Conservation (phyloP, 2,797 vertebrate genomes). For the Myotis findleyi region DNA sequence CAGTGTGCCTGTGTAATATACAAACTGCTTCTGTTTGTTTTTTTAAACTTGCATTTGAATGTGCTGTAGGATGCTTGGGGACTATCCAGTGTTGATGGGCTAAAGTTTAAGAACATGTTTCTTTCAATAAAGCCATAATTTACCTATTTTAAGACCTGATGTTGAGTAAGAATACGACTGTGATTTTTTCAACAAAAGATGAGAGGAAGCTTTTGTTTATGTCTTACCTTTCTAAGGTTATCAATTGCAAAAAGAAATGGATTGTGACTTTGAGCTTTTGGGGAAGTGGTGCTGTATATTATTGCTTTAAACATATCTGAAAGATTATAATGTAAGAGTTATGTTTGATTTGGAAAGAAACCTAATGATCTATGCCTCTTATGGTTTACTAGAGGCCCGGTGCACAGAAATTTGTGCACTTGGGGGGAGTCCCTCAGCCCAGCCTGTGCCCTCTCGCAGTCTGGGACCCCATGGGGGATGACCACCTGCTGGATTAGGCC, state of each 20-base stretch:
- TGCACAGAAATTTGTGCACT: no score
- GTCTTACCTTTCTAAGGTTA: background rate
- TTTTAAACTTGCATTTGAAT: conserved; percentile 47
- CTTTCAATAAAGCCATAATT: conserved; percentile 28
- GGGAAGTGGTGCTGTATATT: background rate
- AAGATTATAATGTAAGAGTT: background rate
- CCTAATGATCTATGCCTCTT: background rate
- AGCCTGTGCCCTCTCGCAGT: no score
- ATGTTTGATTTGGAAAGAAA: background rate
- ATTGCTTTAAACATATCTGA: background rate
- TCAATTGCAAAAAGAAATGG: background rate
- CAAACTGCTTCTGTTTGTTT: background rate
- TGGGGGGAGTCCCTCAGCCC: no score
- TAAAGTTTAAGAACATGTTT: conserved; percentile 2
- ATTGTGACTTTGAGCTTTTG: background rate
- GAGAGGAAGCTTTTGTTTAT: conserved; percentile 5
- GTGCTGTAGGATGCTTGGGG: background rate
- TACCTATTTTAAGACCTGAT: conserved; percentile 49
- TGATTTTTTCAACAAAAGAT: conserved; percentile 51
- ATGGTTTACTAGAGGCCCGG: background rate
- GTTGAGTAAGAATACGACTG: conserved; percentile 25
- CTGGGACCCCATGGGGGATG: no score
- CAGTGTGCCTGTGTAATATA: background rate
- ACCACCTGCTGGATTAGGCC: no score
- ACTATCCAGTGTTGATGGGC: background rate